Conservation (phyloP, 2,113 vertebrate genomes). For the Plectropomus leopardus region DNA sequence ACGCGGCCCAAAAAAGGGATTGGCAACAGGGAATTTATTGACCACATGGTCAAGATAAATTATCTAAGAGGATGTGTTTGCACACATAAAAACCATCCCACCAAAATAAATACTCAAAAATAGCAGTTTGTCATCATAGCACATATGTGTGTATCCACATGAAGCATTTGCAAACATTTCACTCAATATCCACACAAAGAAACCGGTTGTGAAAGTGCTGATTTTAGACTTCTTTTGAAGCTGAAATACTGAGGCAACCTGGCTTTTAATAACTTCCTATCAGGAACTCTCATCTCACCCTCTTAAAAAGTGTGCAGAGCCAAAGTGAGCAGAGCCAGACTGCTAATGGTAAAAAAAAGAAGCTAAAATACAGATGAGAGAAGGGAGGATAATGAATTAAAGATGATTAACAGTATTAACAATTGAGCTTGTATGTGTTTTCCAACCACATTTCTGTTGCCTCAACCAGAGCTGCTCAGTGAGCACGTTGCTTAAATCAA, state of each 20-base stretch:
- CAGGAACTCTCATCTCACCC: slow-evolving; percentile 25
- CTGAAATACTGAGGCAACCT: neutral
- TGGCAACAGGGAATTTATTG: slow-evolving; percentile 5
- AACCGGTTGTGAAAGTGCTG: slow-evolving; percentile 2
- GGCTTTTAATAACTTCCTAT: slow-evolving; percentile 42
- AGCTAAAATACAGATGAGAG: neutral
- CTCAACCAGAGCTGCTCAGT: slow-evolving; percentile 23
- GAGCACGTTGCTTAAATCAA: slow-evolving; percentile 22
- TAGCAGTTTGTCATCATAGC: neutral
- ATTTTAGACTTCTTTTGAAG: slow-evolving; percentile 12
- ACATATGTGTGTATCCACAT: neutral
- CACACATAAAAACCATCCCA: neutral
- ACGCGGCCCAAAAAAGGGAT: slow-evolving; percentile 1
- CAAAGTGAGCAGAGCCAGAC: neutral
- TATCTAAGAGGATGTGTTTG: neutral
- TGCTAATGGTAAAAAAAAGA: neutral
- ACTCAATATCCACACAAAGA: neutral
- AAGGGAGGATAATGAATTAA: slow-evolving; percentile 14
- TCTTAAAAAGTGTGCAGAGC: neutral
- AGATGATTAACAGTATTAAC: slow-evolving; percentile 4
- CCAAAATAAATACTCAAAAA: slow-evolving; percentile 8
- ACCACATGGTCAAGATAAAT: slow-evolving; percentile 37
- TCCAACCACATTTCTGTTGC: neutral
- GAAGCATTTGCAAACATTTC: neutral
- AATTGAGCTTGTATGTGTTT: neutral